These are phyloP conservation scores for Papilio dardanus DNA, from an alignment of 1,140 invertebrate species.

Conservation along the genomic window DNA sequence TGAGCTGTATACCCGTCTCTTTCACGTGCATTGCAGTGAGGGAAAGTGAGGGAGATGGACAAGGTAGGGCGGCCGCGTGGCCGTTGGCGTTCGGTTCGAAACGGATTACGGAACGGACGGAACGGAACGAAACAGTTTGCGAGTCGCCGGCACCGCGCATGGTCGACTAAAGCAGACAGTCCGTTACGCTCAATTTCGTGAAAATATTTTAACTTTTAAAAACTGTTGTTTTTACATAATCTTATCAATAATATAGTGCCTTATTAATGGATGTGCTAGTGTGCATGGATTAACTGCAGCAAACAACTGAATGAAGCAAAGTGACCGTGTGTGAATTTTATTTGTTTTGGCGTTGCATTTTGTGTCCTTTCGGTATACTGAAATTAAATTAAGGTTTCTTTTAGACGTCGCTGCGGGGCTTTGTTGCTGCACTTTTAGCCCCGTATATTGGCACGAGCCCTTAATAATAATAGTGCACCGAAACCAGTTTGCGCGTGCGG, in stretches of 20 bases:
- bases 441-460: slow-evolving; percentile 79
- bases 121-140: slow-evolving; percentile 76
- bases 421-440: slow-evolving; percentile 73
- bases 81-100: slow-evolving; percentile 75
- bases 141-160: slow-evolving; percentile 77
- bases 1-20: slow-evolving; percentile 56
- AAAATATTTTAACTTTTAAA: slow-evolving; percentile 65
- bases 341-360: slow-evolving; percentile 57
- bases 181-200: slow-evolving; percentile 71
- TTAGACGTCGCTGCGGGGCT: slow-evolving; percentile 57
- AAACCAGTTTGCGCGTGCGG: slow-evolving; percentile 80
- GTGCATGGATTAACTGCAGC: slow-evolving; percentile 69
- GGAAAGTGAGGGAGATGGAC: slow-evolving; percentile 70
- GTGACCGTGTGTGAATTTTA: slow-evolving; percentile 66
- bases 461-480: slow-evolving; percentile 81
- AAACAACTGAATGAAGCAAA: slow-evolving; percentile 53
- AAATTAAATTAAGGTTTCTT: slow-evolving; percentile 61
- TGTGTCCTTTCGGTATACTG: slow-evolving; percentile 81
- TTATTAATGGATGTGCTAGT: slow-evolving; percentile 78
- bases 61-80: slow-evolving; percentile 75
- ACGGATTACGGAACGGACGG: slow-evolving; percentile 65
- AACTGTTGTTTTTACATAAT: slow-evolving; percentile 63
- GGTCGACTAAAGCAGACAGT: slow-evolving; percentile 73
- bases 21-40: slow-evolving; percentile 54
- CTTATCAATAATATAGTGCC: slow-evolving; percentile 69